A percentile compares a stretch with the other conserved stretches of the same genome.
These are phyloP conservation scores for Notarius lentiginosus DNA, from an alignment of 2,113 vertebrate species.

Conservation along the genomic window DNA sequence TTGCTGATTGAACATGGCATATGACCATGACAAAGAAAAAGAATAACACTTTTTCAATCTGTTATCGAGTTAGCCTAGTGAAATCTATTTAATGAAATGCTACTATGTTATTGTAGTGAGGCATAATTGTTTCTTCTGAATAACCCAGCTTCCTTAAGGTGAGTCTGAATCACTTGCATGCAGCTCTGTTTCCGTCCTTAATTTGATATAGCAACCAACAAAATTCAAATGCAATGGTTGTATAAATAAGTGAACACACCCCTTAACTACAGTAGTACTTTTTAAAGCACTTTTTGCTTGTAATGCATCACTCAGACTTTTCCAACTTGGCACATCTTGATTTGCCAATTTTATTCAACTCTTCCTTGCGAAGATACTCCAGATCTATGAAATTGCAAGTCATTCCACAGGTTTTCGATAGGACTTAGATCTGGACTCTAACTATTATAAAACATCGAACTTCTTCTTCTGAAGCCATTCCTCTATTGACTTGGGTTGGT, in stretches of 20 bases:
- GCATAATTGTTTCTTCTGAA: too few relatives aligned
- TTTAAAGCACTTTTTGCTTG: not conserved
- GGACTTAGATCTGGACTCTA: not conserved
- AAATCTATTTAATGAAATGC: not conserved
- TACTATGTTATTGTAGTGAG: too few relatives aligned
- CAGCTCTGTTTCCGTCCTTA: not conserved
- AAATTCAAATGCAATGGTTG: not conserved
- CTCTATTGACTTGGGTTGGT: not conserved
- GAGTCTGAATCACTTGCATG: not conserved
- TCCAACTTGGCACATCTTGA: not conserved
- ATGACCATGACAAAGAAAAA: not conserved
- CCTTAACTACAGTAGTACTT: not conserved
- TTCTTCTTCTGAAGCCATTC: too few relatives aligned
- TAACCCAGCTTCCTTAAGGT: not conserved
- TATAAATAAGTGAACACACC: not conserved
- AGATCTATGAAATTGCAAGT: not conserved
- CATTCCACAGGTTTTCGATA: not conserved
- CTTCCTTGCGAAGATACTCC: not conserved
- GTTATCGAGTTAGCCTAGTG: not conserved
- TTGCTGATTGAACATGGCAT: not conserved
- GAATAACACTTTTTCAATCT: not conserved
- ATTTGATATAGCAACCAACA: not conserved
- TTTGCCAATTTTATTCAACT: not conserved
- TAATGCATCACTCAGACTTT: not conserved
- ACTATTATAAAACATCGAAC: not conserved